Evolutionary conservation across 2,888 invertebrate species (phyloP).

Genomic region (Nasonia oneida): DNA sequence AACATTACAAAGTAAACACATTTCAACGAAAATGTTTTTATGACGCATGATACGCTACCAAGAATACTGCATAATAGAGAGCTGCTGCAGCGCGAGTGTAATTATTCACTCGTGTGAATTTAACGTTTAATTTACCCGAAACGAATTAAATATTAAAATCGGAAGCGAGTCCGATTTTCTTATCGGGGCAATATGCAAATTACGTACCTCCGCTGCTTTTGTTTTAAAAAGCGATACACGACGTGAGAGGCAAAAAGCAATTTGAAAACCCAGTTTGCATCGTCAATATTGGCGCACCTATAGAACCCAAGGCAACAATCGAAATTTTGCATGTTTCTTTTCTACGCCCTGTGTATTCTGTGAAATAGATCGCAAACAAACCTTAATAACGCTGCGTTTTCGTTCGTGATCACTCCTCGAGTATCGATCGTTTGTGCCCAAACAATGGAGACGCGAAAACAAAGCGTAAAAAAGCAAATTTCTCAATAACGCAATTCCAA

Average conservation of each 20-base stretch:
- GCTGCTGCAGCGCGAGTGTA: background rate
- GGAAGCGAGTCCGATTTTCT: background rate
- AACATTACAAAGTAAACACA: conserved; percentile 4
- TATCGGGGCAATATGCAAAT: background rate
- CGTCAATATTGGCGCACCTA: background rate
- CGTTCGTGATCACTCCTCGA: background rate
- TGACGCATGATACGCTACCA: background rate
- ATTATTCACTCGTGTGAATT: background rate
- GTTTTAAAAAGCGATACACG: background rate
- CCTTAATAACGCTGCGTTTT: background rate
- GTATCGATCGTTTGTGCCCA: background rate
- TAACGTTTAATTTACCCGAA: background rate
- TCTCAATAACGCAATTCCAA: background rate
- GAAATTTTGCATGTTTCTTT: background rate
- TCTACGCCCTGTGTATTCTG: background rate
- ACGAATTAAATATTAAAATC: background rate
- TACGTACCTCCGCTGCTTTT: background rate
- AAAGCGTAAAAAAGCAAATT: background rate
- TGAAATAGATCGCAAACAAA: background rate
- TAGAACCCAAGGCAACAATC: background rate
- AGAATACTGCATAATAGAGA: background rate
- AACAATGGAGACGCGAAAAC: too few relatives aligned
- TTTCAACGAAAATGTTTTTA: background rate
- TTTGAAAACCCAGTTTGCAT: background rate
- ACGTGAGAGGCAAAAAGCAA: background rate